Base-by-base conservation (phyloP, 2,888 invertebrate species). In the Miltochrista miniata region DNA sequence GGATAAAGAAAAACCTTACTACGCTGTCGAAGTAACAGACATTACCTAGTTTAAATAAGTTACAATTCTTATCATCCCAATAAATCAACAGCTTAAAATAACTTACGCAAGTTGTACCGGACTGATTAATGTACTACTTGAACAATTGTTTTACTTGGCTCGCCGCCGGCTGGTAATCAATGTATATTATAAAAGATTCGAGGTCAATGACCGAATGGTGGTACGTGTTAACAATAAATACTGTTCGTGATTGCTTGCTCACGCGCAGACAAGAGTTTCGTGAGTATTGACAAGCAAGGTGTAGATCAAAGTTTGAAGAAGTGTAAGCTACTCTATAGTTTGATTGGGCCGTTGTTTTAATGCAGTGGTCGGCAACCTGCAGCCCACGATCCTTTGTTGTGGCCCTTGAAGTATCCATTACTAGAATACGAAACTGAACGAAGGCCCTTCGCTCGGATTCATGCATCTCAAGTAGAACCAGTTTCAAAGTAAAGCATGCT, bases 241-340 rank as follows among this genome's bases (percentile, higher is more conserved):
- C 78, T 75, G 74, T 59, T 54, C 57, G 70, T 77, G 81, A 84
- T 83, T 79, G 72, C 76, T 73, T 65, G 59, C 65, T 65, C 81
- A 83, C 81, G 83, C 76, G 53, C 59, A 47, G 48, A 55, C 49
- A 45, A 52, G 30, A 44, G 18, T 12, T 13, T 38, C 7, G 31
- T 48, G 49, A 52, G 45, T 40, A 41, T 45, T 56, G 45, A 46
- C 49, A 8, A 39, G 1, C 14, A 48, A 60, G 42, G 4, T 43
- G 48, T 59, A 54, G 56, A 66, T 56, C n/a, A 48, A 37, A 24
- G 65, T 24, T 31, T 38, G 39, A 37, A 14, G 24, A 45, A 45
- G 34, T 35, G 13, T 12, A 36, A 12, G 13, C 29, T 14, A 13
- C 18, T 24, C 18, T 24, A 24, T 24, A 5, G 18, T 24, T 24